phyloP scores from a whole-genome alignment of 2,113 vertebrate genomes.

The Hystrix cristata region DNA sequence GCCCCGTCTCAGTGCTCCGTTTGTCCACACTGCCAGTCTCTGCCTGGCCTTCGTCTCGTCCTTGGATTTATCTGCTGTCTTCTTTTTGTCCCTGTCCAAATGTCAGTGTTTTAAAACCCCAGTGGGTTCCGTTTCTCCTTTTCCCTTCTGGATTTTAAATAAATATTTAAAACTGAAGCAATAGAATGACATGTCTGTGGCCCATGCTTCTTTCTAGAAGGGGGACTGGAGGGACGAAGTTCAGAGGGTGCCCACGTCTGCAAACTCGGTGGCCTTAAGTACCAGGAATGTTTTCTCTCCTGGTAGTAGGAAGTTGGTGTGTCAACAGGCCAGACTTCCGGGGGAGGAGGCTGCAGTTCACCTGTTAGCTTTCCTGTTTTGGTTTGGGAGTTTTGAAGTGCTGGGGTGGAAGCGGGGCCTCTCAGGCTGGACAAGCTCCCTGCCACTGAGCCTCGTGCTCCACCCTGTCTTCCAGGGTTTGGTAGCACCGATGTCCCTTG shows the following conservation, averaged over 20 bases:
- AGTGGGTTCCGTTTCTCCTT: neutral
- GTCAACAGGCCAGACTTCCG: fast-evolving
- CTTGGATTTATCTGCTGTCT: constrained; percentile 48
- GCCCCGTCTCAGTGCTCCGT: neutral
- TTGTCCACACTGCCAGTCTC: neutral
- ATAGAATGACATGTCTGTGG: constrained; percentile 71
- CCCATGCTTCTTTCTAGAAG: constrained; percentile 44
- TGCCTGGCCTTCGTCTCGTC: neutral
- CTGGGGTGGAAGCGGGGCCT: neutral
- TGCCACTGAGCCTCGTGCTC: neutral
- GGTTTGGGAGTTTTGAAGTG: neutral
- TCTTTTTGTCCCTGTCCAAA: constrained; percentile 63
- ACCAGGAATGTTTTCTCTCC: neutral
- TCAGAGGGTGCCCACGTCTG: neutral
- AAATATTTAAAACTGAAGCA: constrained; percentile 92
- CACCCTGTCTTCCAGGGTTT: too few species aligned
- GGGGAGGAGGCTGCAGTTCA: neutral
- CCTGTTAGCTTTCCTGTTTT: neutral
- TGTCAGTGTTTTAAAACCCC: constrained; percentile 74
- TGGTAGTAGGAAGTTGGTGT: neutral
- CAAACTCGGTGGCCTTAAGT: neutral
- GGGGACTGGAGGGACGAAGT: neutral
- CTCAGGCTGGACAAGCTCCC: too few species aligned
- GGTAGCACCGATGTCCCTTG: fast-evolving
- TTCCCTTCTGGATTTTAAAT: constrained; percentile 85